Evolutionary conservation across 2,113 vertebrate genomes (phyloP).

Genomic region (Nothobranchius furzeri): DNA sequence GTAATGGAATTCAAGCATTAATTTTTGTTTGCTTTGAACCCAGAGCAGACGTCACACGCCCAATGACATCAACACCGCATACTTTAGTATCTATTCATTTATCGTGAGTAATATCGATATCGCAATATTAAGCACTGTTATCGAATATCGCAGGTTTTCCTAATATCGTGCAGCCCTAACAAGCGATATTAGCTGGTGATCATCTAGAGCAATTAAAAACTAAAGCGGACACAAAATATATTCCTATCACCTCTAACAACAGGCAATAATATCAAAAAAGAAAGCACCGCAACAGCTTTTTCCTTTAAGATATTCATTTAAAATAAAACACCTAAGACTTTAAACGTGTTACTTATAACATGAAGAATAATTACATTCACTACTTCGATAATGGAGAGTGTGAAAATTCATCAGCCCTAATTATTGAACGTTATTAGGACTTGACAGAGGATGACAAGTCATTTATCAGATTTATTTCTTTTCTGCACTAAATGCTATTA

Average conservation of each 20-base stretch:
- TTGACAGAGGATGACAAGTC: conserved; percentile 99
- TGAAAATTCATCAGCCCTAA: conserved; percentile 99
- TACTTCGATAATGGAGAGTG: conserved; percentile 99
- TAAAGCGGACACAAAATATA: background rate
- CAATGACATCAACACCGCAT: too few relatives aligned
- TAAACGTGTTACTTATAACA: conserved; percentile 97
- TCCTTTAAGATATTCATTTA: conserved; percentile 81
- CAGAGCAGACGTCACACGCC: too few relatives aligned
- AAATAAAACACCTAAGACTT: conserved; percentile 88
- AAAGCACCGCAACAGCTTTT: conserved; percentile 16
- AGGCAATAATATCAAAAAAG: conserved; percentile 24
- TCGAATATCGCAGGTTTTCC: too few relatives aligned
- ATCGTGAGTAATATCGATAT: too few relatives aligned
- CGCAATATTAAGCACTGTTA: too few relatives aligned
- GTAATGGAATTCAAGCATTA: too few relatives aligned
- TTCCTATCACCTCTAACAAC: conserved; percentile 29
- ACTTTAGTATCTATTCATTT: too few relatives aligned
- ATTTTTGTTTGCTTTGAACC: too few relatives aligned
- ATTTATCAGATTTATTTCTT: conserved; percentile 99
- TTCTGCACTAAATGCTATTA: conserved; percentile 94
- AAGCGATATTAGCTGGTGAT: conserved; percentile 15
- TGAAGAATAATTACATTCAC: conserved; percentile 99
- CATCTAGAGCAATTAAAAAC: conserved; percentile 28
- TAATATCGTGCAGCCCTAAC: background rate
- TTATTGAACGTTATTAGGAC: conserved; percentile 99